Base-by-base conservation (phyloP, 2,113 vertebrate species). In the Brachypodius melanocephalos region DNA sequence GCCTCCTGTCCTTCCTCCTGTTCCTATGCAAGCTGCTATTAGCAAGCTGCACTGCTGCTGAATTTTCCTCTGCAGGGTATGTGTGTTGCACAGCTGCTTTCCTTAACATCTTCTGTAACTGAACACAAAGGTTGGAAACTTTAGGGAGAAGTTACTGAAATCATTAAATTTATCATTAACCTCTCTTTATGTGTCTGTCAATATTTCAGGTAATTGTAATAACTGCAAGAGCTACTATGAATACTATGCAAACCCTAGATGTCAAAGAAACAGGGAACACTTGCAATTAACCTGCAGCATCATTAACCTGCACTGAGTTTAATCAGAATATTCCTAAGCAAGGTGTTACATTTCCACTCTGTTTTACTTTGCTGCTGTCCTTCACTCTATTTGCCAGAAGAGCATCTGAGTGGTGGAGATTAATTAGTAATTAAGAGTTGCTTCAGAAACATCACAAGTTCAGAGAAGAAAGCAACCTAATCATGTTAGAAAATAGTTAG, bases 341-440 rank as follows among this genome's bases (percentile, higher is more conserved):
- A 93, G 63, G 72, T 49, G 46, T 83, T 88, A 66, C 25, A 43
- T 88, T 95, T 91, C 87, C 51, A 83, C 20, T 3, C 16, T 21
- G 36, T 12, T 76, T 83, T 83, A 67, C 59, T 85, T 34, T 85
- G 51, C 46, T 3, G 3, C 16, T 74, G 6, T 52, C 59, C 55
- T 77, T 85, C 75, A 67, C 67, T 76, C 77, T 63, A 3, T 48
- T 22, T 9, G 36, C 49, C 75, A 77, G n/a, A 76, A 54, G n/a
- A 95, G 31, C 36, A 91, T 48, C 89, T 73, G 74, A 89, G 54
- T 59, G 43, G 51, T 40, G 46, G 87, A 80, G 69, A 74, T 95
- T 88, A 85, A 83, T 94, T 89, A 89, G 78, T 88, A 93, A 94
- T 91, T 69, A 85, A 79, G 77, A 94, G 38, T 18, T 79, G 26